phyloP scores from a whole-genome alignment of 92 coral and sea anemone genomes.

The Zoanthus solanderi region DNA sequence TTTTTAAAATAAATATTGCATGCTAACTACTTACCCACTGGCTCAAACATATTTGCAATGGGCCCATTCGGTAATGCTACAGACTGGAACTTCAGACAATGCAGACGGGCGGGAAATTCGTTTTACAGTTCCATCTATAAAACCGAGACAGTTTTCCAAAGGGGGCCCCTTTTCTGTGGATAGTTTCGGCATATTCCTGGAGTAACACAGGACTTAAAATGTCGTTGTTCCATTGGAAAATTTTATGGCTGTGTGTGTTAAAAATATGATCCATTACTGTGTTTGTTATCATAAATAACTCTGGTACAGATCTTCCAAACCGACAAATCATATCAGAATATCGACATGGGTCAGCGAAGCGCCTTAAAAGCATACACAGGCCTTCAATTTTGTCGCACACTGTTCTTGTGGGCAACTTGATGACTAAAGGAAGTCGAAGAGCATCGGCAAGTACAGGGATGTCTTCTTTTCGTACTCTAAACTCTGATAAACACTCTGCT shows the following conservation, averaged over 20 bases:
- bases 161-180: background rate
- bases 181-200: constrained; percentile 19
- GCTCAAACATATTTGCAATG: too few relatives aligned
- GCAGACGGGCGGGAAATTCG: too few relatives aligned
- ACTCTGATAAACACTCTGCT: constrained; percentile 46
- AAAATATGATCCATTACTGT: too few relatives aligned
- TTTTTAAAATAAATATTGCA: too few relatives aligned
- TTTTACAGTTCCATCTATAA: background rate
- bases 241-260: constrained; percentile 22
- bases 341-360: constrained; percentile 21
- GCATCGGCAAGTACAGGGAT: constrained; percentile 25
- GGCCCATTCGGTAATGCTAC: too few relatives aligned
- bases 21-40: too few relatives aligned
- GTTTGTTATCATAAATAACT: too few relatives aligned
- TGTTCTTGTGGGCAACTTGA: constrained; percentile 44
- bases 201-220: background rate
- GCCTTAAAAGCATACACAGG: constrained; percentile 21
- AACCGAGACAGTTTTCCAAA: constrained; percentile 24
- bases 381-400: constrained; percentile 38
- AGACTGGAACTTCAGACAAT: too few relatives aligned
- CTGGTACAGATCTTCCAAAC: too few relatives aligned
- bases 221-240: constrained; percentile 31
- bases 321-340: too few relatives aligned
- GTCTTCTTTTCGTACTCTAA: constrained; percentile 48
- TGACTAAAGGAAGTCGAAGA: constrained; percentile 26